Percentiles rank a stretch among this genome's conserved stretches.
These are phyloP conservation scores for Macrotrachela quadricornifera DNA, from an alignment of 1,140 invertebrate species.

Conservation along the genomic window DNA sequence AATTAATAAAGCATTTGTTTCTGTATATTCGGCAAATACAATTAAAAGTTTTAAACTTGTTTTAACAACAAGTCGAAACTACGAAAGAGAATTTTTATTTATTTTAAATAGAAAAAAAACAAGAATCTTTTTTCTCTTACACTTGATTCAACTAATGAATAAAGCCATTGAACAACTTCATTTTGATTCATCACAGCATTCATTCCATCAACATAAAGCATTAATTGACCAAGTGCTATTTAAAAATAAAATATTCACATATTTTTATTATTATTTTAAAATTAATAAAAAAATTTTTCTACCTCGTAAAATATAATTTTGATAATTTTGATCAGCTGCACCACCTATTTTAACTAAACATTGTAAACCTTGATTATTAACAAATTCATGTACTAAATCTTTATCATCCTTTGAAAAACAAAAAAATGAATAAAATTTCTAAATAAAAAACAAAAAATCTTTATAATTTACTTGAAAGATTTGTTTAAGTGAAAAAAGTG, in stretches of 20 bases:
- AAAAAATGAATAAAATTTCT: neutral
- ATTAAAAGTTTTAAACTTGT: slow-evolving; percentile 84
- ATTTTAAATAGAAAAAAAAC: slow-evolving; percentile 9
- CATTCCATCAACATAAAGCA: slow-evolving; percentile 99
- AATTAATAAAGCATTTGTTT: slow-evolving; percentile 52
- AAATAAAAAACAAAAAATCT: too few species aligned
- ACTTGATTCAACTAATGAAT: slow-evolving; percentile 57
- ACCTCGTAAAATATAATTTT: slow-evolving; percentile 94
- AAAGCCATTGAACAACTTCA: slow-evolving; percentile 89
- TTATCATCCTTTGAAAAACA: slow-evolving; percentile 43
- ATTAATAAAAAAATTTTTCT: slow-evolving; percentile 10
- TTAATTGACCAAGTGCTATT: slow-evolving; percentile 66
- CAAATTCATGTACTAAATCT: slow-evolving; percentile 95
- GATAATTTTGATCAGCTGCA: slow-evolving; percentile 79
- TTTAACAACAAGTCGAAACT: slow-evolving; percentile 89
- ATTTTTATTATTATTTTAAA: neutral
- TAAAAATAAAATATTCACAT: slow-evolving; percentile 11
- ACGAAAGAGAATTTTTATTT: slow-evolving; percentile 16
- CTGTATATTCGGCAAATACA: slow-evolving; percentile 94
- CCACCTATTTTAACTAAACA: slow-evolving; percentile 35
- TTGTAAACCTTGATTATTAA: slow-evolving; percentile 68
- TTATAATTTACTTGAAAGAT: slow-evolving; percentile 55
- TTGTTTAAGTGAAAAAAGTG: slow-evolving; percentile 90
- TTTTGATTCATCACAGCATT: slow-evolving; percentile 93
- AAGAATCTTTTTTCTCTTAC: slow-evolving; percentile 1